A percentile compares a stretch with the other conserved stretches of the same genome.
Conservation (phyloP, 37 sponge, comb jelly and placozoan species). For the Tethya wilhelma region DNA sequence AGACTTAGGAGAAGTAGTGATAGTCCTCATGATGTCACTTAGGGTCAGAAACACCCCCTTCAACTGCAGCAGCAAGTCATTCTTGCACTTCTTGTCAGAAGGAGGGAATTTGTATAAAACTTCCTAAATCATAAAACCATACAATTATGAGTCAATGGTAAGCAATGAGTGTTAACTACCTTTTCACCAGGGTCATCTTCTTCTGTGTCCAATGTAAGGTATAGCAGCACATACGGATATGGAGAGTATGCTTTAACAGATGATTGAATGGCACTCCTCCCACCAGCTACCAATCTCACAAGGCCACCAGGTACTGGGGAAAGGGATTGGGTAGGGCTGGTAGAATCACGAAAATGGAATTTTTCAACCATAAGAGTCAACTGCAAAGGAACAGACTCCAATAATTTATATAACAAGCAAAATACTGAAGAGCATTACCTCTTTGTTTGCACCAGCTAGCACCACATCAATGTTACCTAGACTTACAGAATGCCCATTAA, state of each 20-base stretch:
- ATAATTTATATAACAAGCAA: too few species aligned
- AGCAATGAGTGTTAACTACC: conserved; percentile 1
- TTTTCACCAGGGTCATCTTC: conserved; percentile 62
- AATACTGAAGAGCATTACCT: too few species aligned
- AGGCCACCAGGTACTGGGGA: conserved; percentile 11
- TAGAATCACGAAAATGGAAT: not conserved
- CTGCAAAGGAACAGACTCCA: too few species aligned
- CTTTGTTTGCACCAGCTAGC: too few species aligned
- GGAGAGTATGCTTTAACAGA: not conserved
- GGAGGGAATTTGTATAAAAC: conserved; percentile 42
- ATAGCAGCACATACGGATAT: conserved; percentile 40
- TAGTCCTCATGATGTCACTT: conserved; percentile 30
- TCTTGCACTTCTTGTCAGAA: not conserved
- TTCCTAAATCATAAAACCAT: conserved; percentile 16
- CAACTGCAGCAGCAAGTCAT: conserved; percentile 24
- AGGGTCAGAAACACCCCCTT: conserved; percentile 66
- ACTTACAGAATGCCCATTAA: conserved; percentile 34
- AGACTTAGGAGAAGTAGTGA: not conserved
- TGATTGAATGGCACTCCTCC: not conserved
- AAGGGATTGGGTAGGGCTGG: not conserved
- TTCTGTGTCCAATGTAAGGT: conserved; percentile 66
- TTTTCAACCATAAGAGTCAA: not conserved
- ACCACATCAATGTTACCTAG: conserved; percentile 38
- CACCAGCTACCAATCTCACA: conserved; percentile 21
- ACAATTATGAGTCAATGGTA: not conserved